phyloP scores from a whole-genome alignment of 2,113 vertebrate species.

The Xiphorhynchus elegans region DNA sequence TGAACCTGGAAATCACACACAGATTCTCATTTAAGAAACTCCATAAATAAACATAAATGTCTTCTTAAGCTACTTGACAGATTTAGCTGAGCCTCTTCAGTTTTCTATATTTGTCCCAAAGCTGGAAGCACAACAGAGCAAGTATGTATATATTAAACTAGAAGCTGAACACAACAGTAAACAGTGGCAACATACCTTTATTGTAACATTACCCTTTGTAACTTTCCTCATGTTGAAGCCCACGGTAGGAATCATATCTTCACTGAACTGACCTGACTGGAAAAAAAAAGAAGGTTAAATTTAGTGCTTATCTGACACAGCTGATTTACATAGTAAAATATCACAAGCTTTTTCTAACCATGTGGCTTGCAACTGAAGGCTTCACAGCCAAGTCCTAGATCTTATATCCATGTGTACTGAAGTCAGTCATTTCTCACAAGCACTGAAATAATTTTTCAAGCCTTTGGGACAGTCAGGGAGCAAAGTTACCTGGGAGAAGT shows the following conservation, averaged over 20 bases:
- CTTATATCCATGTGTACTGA: not conserved
- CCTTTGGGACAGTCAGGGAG: not conserved
- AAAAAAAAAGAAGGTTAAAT: not conserved
- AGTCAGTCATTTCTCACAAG: not conserved
- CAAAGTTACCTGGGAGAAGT: not conserved
- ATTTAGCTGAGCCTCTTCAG: constrained; percentile 3
- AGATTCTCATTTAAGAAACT: not conserved
- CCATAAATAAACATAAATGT: not conserved
- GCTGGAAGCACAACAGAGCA: not conserved
- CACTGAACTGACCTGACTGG: constrained; percentile 87
- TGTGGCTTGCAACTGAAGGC: not conserved
- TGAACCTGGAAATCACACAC: not conserved
- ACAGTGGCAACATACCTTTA: constrained; percentile 77
- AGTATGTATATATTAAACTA: not conserved
- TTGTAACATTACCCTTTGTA: constrained; percentile 87
- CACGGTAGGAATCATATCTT: constrained; percentile 89
- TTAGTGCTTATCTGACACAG: not conserved
- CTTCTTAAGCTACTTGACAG: not conserved
- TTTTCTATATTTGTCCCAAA: not conserved
- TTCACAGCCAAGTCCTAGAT: not conserved
- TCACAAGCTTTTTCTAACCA: not conserved
- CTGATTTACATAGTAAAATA: not conserved
- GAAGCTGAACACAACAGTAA: not conserved
- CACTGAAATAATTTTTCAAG: not conserved
- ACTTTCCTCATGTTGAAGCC: constrained; percentile 90